Base-by-base conservation (phyloP, 2,113 vertebrate genomes). In the Cebus imitator region DNA sequence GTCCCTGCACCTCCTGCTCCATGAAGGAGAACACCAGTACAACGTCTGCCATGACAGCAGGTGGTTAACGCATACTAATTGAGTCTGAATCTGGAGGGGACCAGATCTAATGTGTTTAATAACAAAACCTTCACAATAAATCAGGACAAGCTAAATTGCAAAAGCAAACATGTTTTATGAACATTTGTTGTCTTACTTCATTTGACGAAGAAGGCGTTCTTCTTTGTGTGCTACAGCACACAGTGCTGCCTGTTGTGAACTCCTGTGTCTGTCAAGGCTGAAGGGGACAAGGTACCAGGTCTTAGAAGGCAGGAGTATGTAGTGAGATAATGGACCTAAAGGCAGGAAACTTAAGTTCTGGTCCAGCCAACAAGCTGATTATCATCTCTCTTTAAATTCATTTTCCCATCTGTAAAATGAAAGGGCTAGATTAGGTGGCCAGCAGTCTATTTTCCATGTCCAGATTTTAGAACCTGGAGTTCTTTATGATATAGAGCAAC, bases 141-240 rank as follows among this genome's bases (percentile, higher is more conserved):
- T 37, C n/a, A 93, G 94, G 72, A 21, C 18, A 68, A 91, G 43
- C 45, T 76, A 96, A 45, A 13, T 25, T 92, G 48, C 6, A 95
- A 75, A 96, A 89, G 79, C 68, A 55, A 83, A 92, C 66, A 75
- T 66, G 35, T 61, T 95, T 81, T 82, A 64, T 61, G 52, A 86
- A 82, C 32, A 45, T 40, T 68, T 83, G 87, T 27, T 52, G n/a
- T 68, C 64, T 85, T 10, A 27, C 21, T 43, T 79, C 75, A 58
- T 83, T 48, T 85, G 85, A 93, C 43, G 64, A 52, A 64, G 61
- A 93, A 64, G 30, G 20, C 52, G 48, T 25, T 89, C 43, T 21
- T 50, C 50, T 90, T 79, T 72, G 14, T 52, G 52, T 83, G 73
- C 35, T 52, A 18, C 9, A 64, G 6, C 20, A 17, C 55, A n/a